Conservation (phyloP, 2,888 invertebrate species). For the Coenonympha arcania region DNA sequence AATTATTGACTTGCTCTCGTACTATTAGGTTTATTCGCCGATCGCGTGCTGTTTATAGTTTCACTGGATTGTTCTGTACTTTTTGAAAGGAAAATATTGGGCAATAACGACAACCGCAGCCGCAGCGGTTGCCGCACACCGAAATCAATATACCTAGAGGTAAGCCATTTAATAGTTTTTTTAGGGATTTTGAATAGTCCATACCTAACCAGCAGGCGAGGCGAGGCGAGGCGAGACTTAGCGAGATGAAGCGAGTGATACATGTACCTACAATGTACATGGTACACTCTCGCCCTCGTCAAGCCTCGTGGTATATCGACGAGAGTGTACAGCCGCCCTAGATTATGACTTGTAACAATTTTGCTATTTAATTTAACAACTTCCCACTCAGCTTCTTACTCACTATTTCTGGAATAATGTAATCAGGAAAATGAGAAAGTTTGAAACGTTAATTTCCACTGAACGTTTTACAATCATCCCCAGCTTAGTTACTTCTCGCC, state of each 20-base stretch:
- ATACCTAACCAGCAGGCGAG: no score
- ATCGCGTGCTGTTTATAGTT: background rate
- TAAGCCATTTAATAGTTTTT: no score
- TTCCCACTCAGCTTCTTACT: background rate
- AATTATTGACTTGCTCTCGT: background rate
- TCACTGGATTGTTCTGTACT: background rate
- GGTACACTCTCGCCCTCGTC: no score
- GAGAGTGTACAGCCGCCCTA: no score
- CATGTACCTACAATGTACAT: no score
- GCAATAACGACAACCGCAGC: background rate
- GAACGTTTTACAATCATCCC: slow-evolving; percentile 6
- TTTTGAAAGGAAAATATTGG: background rate
- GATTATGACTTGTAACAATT: no score
- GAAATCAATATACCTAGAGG: background rate
- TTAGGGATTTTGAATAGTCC: no score
- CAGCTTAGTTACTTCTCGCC: slow-evolving; percentile 6
- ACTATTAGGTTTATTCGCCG: background rate
- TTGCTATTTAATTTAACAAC: no score
- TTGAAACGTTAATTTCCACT: background rate
- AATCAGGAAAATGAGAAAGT: background rate
- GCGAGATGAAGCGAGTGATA: no score
- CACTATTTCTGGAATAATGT: background rate
- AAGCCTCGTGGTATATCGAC: no score
- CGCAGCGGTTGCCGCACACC: background rate
- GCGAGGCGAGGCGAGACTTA: no score